Percentiles rank a stretch among this genome's conserved stretches.
These are phyloP conservation scores for Hypsibius dujardini DNA, from an alignment of 1,140 invertebrate species.

Conservation along the genomic window DNA sequence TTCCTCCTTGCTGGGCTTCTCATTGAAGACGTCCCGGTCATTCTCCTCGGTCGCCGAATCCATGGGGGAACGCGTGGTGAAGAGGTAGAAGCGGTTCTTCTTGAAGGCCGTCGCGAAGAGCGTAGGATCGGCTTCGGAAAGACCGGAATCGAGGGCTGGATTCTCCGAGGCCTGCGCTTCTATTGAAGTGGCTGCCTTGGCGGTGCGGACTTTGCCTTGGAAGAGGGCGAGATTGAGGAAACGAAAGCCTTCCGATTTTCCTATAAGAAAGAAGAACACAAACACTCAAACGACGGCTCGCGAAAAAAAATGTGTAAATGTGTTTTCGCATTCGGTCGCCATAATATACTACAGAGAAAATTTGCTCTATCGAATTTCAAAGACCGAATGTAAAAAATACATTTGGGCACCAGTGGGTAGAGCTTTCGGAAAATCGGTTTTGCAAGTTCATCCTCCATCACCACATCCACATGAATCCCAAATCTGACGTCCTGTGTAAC, in stretches of 20 bases:
- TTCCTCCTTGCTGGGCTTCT: conserved; percentile 95
- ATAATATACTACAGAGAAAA: too few species aligned
- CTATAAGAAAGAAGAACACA: too few species aligned
- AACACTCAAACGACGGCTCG: too few species aligned
- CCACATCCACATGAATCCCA: too few species aligned
- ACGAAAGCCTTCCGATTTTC: conserved; percentile 77
- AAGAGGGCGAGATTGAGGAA: conserved; percentile 70
- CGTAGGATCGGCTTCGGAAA: conserved; percentile 62
- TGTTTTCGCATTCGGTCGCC: too few species aligned
- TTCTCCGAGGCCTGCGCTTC: conserved; percentile 93
- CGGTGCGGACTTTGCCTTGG: conserved; percentile 40
- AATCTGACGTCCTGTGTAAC: too few species aligned
- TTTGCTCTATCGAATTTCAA: too few species aligned
- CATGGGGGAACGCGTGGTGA: conserved; percentile 43
- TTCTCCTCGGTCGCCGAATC: conserved; percentile 61
- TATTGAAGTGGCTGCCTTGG: conserved; percentile 61
- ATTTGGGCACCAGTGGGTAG: too few species aligned
- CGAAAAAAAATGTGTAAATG: too few species aligned
- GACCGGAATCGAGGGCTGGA: conserved; percentile 53
- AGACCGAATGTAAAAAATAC: too few species aligned
- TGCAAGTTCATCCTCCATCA: too few species aligned
- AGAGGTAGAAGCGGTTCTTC: conserved; percentile 88
- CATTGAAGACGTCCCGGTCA: conserved; percentile 91
- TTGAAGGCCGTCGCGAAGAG: conserved; percentile 86
- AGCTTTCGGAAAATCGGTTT: too few species aligned